Evolutionary conservation across 2,888 invertebrate genomes (phyloP), one percentile per base, ranked within the genome.

Genomic region (Rhingia rostrata): DNA sequence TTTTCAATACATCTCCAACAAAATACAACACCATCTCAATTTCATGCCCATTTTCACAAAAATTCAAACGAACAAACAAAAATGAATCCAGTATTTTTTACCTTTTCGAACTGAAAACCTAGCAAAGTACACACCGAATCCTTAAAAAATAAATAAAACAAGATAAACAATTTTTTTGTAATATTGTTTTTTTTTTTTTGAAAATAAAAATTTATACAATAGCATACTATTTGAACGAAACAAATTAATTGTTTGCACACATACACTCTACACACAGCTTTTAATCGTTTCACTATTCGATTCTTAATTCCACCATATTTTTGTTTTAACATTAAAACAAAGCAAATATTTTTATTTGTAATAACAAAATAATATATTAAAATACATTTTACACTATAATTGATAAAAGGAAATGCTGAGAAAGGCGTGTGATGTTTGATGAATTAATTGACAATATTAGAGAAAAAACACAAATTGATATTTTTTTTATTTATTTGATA

Each of bases 61-160:
- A 37, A 72, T 41, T 49, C 12, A 45, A 53, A 58, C 56, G 51
- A 45, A 73, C 22, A 58, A 37, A 49, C 4, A 4, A 51, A 64
- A 51, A 22, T 2, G 22, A 22, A 22, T 22, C 22, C 22, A 22
- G 67, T 67, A 64, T 67, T 79, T 78, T 67, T 73, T 51, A 61
- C 56, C 67, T 83, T 83, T 83, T 83, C 83, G 35, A 47, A 79
- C 53, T 64, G 83, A 79, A 79, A 83, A 79, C 73, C 69, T 69
- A 79, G 12, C 49, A 61, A 83, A 83, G 73, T 79, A 83, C 79
- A 73, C 45, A 30, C 39, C 32, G 10, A 63, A 12, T 12, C 32
- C 6, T 33, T 22, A 10, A 12, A 43, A 43, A 47, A 30, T 22
- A 45, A 14, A 4, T 39, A 58, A 22, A 33, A 58, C 0, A 30